A percentile compares a stretch with the other conserved stretches of the same genome.
Evolutionary conservation across 2,888 invertebrate genomes (phyloP).

Genomic region (Xestoiulus laeticollis): DNA sequence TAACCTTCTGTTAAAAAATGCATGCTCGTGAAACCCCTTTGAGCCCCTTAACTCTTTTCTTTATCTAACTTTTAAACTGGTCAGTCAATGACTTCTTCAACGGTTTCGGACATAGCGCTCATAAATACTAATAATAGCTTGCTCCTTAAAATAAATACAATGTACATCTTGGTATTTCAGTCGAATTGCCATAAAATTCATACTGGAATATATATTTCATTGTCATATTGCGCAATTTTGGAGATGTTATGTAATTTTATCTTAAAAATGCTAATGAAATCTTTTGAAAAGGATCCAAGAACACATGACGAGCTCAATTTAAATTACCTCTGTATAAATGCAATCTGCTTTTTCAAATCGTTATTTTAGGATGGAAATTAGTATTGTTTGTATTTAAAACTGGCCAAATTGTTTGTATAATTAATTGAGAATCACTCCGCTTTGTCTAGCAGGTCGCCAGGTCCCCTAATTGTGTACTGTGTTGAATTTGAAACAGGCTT

Average conservation of each 20-base stretch:
- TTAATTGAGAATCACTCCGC: not conserved
- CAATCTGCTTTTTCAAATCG: too few species aligned
- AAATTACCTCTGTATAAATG: too few species aligned
- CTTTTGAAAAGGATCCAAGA: too few species aligned
- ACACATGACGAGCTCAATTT: too few species aligned
- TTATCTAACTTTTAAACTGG: not conserved
- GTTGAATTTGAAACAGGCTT: not conserved
- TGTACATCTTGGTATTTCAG: not conserved
- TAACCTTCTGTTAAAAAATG: not conserved
- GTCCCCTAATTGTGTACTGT: not conserved
- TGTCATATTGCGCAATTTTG: not conserved
- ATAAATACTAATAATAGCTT: conserved; percentile 8
- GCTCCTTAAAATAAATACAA: not conserved
- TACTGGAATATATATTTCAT: not conserved
- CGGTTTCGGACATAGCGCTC: not conserved
- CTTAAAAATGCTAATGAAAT: too few species aligned
- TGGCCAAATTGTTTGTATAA: not conserved
- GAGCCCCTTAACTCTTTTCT: conserved; percentile 25
- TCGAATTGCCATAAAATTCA: not conserved
- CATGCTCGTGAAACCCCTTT: not conserved
- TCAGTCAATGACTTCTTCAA: conserved; percentile 9
- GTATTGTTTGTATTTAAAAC: too few species aligned
- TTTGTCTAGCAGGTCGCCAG: not conserved
- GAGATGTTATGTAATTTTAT: too few species aligned
- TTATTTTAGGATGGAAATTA: too few species aligned